Evolutionary conservation across 2,113 vertebrate genomes (phyloP), one percentile per base, ranked within the genome.

Genomic region (Catagonus wagneri): DNA sequence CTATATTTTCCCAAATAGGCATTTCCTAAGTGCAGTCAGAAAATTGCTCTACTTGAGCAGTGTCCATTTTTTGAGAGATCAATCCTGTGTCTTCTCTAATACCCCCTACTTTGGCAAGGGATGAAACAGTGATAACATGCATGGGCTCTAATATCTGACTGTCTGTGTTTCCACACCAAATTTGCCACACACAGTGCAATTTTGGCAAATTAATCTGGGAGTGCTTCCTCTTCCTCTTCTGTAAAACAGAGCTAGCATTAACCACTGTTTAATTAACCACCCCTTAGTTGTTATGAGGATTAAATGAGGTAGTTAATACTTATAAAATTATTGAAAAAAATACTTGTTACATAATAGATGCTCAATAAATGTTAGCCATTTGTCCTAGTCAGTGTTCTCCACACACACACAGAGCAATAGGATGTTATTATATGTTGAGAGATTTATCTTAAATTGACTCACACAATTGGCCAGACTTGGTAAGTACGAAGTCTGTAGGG

Each of bases 1-100:
- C 75, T 76, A 74, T 96, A 75, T 97, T 83, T 97, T 84, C 34
- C 58, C 81, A 66, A 90, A 90, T 25, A 91, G 60, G 75, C 22
- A 2, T 96, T 97, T 96, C 19, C 71, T 71, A 44, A 60, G 6
- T 94, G 44, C 69, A 96, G 3, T 29, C 85, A 84, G 34, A 69
- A 89, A 89, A 90, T 86, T 93, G 63, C 25, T 85, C 29, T 85
- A 22, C 39, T 93, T 96, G 96, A 96, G 93, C 81, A 96, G 60
- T 95, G 94, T 96, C 74, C 83, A 39, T 96, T 52, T 72, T 72
- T 86, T 93, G 56, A 25, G 32, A 92, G 22, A 93, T 16, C 95
- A 84, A 69, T 50, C 95, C 84, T 54, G 32, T 36, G 34, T 96
- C 84, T 83, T 65, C 52, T 95, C 60, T 94, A 89, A 95, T 66